A percentile compares a stretch with the other conserved stretches of the same genome.
These are phyloP conservation scores for Drosophila anceps DNA, from an alignment of 2,888 invertebrate species.

Conservation along the genomic window DNA sequence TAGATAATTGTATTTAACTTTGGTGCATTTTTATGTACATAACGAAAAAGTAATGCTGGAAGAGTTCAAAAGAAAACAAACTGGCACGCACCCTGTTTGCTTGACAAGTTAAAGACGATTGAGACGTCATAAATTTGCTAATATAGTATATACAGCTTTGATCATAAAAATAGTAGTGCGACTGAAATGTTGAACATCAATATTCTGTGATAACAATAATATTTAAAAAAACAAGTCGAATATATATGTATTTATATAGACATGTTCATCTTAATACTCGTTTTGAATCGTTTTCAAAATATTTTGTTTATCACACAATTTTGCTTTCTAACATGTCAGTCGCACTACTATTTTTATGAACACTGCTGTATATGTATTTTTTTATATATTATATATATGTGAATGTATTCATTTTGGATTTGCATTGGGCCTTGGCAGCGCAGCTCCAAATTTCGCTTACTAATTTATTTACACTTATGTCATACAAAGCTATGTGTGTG, in stretches of 20 bases:
- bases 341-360: too few relatives aligned
- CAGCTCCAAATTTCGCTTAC: conserved; percentile 26
- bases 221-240: too few relatives aligned
- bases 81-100: conserved; percentile 36
- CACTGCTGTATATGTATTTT: neutral
- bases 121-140: conserved; percentile 38
- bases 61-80: conserved; percentile 38
- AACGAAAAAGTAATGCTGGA: conserved; percentile 32
- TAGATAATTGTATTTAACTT: conserved; percentile 26
- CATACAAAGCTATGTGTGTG: conserved; percentile 46
- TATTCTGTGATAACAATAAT: too few relatives aligned
- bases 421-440: conserved; percentile 31
- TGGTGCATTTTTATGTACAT: conserved; percentile 56
- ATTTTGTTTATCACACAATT: too few relatives aligned
- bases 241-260: too few relatives aligned
- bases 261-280: too few relatives aligned
- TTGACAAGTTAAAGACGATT: conserved; percentile 11
- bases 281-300: too few relatives aligned
- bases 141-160: neutral
- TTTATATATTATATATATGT: conserved; percentile 3
- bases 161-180: too few relatives aligned
- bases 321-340: too few relatives aligned
- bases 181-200: too few relatives aligned
- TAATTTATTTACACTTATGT: conserved; percentile 60
- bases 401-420: conserved; percentile 20